Evolutionary conservation across 2,113 vertebrate genomes (phyloP).

Genomic region (Merops nubicus): DNA sequence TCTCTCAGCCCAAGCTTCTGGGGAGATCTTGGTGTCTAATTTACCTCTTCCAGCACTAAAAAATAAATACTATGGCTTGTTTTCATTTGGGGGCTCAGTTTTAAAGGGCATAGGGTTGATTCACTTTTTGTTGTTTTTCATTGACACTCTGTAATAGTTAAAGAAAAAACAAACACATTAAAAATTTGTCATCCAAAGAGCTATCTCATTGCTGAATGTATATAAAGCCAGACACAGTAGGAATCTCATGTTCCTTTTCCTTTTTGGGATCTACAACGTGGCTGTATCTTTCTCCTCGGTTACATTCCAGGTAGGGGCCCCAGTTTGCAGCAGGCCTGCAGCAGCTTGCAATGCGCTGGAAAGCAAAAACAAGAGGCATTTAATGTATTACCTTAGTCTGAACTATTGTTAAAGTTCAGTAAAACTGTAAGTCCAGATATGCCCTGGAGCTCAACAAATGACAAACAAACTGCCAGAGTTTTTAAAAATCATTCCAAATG

Average conservation of each 20-base stretch:
- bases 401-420: not conserved
- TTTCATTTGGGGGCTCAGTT: not conserved
- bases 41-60: not conserved
- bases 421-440: not conserved
- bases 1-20: not conserved
- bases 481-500: not conserved
- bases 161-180: not conserved
- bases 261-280: slow-evolving; percentile 27
- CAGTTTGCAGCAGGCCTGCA: slow-evolving; percentile 84
- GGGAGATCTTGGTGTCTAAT: not conserved
- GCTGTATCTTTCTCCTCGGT: slow-evolving; percentile 86
- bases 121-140: not conserved
- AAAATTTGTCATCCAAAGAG: not conserved
- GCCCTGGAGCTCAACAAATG: not conserved
- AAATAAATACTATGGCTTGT: slow-evolving; percentile 24
- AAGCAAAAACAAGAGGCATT: not conserved
- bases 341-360: slow-evolving; percentile 81
- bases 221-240: slow-evolving; percentile 48
- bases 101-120: not conserved
- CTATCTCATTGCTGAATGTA: slow-evolving; percentile 36
- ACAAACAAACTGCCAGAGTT: not conserved
- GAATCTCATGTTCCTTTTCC: slow-evolving; percentile 67
- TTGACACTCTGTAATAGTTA: not conserved
- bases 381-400: not conserved
- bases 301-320: slow-evolving; percentile 87